Evolutionary conservation across 2,888 invertebrate genomes (phyloP), one percentile per base, ranked within the genome.

Genomic region (Blomia tropicalis): DNA sequence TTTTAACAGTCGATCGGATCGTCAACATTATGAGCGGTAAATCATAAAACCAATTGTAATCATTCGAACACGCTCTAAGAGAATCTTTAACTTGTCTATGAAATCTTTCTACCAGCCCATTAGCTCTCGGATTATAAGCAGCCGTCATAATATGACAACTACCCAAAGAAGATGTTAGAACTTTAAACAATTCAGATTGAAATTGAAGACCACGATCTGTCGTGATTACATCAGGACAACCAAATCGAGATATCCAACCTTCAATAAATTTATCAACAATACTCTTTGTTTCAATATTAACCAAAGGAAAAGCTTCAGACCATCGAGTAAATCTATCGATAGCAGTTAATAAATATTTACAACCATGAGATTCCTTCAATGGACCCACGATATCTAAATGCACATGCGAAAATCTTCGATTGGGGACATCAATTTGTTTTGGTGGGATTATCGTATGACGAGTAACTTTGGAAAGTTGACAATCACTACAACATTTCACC

Each of bases 211-310:
- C 59, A 29, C 31, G 43, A 25, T 62, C 62, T 5, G 59, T 62
- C 14, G 44, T 62, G 4, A 62, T 62, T 31, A 30, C 43, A 19
- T 7, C 44, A n/a, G 63, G 63, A 5, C n/a, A 31, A 27, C 51
- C 59, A 59, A 62, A 62, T 23, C 43, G 25, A 22, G 47, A 59
- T 25, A 63, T 63, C 59, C 47, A 63, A n/a, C 47, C 51, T 43
- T 41, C 0, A 11, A 43, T 31, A n/a, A 63, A 47, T n/a, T 43
- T 17, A 17, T n/a, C 27, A 25, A 43, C 58, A 32, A 17, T 32
- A n/a, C 17, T 2, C 27, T 27, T 47, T 47, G 47, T n/a, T 19
- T n/a, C 23, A 11, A 47, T 19, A 19, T 47, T 23, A 19, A n/a
- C 19, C 19, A 47, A 5, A 7, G 47, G 47, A 14, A 47, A 11